Evolutionary conservation across 1,140 invertebrate species (phyloP).

Genomic region (Drosophila sproati): DNA sequence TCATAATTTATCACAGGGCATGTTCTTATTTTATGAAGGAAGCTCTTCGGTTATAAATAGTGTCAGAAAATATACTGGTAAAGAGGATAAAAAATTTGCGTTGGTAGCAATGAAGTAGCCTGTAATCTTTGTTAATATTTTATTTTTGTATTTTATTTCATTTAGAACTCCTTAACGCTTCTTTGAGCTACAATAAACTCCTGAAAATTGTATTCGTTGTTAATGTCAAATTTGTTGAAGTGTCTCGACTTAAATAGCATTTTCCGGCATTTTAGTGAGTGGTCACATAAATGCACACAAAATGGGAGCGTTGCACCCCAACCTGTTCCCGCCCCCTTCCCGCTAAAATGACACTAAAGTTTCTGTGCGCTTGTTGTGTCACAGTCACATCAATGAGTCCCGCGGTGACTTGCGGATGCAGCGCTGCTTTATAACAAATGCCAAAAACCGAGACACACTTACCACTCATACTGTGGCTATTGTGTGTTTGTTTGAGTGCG

Average conservation of each 20-base stretch:
- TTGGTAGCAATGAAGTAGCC: not conserved
- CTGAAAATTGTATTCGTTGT: not conserved
- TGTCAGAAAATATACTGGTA: not conserved
- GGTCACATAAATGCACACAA: slow-evolving; percentile 50
- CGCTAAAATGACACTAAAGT: slow-evolving; percentile 43
- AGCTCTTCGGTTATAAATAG: not conserved
- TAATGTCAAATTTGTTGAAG: slow-evolving; percentile 3
- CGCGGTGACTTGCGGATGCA: slow-evolving; percentile 48
- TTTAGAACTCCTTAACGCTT: no score
- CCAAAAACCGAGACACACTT: slow-evolving; percentile 69
- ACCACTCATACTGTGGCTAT: not conserved
- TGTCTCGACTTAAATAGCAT: slow-evolving; percentile 5
- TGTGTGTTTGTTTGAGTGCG: not conserved
- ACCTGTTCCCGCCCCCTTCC: not conserved
- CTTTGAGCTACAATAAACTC: no score
- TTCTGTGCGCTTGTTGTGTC: slow-evolving; percentile 67
- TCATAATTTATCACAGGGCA: slow-evolving; percentile 1
- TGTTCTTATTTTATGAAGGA: not conserved
- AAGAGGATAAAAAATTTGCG: not conserved
- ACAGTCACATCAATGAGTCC: slow-evolving; percentile 75
- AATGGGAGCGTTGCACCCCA: slow-evolving; percentile 68
- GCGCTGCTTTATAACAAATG: slow-evolving; percentile 74
- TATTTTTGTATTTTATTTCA: no score
- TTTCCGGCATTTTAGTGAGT: slow-evolving; percentile 5
- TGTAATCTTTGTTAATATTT: not conserved